Evolutionary conservation across 2,113 vertebrate genomes (phyloP).

Genomic region (Apodemus sylvaticus): DNA sequence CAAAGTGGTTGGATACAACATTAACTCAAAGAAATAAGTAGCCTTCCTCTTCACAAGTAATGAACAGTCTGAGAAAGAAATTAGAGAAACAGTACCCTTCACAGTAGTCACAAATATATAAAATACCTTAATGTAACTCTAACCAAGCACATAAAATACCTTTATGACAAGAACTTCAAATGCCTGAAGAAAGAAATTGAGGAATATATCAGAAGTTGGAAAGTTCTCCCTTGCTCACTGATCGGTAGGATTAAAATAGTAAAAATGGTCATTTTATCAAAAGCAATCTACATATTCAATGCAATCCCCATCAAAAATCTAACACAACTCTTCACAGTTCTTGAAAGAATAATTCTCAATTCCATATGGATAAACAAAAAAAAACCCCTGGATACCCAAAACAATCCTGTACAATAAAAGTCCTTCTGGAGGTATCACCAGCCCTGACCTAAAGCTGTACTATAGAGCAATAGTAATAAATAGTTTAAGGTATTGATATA

Average conservation of each 20-base stretch:
- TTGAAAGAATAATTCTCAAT: neutral
- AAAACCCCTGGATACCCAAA: neutral
- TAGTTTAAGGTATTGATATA: neutral
- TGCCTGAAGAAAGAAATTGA: neutral
- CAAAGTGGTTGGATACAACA: neutral
- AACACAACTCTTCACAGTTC: neutral
- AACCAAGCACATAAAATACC: neutral
- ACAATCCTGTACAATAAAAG: neutral
- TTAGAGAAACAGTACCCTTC: neutral
- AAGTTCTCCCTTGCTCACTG: neutral
- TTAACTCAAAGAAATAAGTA: neutral
- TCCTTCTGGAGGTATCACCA: neutral
- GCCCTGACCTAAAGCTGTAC: neutral
- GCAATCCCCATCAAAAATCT: neutral
- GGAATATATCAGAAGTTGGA: neutral
- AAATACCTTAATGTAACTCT: neutral
- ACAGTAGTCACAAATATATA: neutral
- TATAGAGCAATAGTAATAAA: neutral
- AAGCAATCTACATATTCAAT: neutral
- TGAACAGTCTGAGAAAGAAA: neutral
- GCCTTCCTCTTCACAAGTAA: neutral
- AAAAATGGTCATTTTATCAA: neutral
- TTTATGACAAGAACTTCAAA: neutral
- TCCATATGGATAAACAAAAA: neutral
- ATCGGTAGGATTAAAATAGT: neutral